Conservation (phyloP, 2,113 vertebrate genomes). For the Mormyrus lacerda region DNA sequence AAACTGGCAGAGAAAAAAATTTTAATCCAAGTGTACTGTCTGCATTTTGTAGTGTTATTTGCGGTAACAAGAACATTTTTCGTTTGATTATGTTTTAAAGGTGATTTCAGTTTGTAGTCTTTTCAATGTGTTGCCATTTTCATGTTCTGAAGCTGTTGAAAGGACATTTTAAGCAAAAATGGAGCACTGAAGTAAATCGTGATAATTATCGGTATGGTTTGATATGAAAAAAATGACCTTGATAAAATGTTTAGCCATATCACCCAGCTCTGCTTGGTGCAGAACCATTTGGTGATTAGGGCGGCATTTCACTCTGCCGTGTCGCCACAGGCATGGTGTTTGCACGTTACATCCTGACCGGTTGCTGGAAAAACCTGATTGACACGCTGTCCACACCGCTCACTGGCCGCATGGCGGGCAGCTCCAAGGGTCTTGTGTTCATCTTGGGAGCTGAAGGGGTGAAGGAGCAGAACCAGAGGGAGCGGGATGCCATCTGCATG, state of each 20-base stretch:
- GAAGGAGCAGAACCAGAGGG: slow-evolving; percentile 88
- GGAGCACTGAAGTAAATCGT: neutral
- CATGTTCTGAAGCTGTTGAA: no score
- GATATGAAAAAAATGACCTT: neutral
- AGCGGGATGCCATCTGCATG: slow-evolving; percentile 87
- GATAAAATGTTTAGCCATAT: neutral
- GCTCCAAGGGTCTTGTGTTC: slow-evolving; percentile 83
- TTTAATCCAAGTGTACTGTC: no score
- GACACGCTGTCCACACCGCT: slow-evolving; percentile 86
- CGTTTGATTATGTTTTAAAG: no score
- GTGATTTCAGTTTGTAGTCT: no score
- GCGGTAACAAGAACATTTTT: no score
- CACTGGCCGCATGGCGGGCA: slow-evolving; percentile 88
- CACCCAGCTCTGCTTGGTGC: neutral
- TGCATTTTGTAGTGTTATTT: no score
- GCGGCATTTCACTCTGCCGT: neutral
- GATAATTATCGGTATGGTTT: neutral
- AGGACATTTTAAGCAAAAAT: neutral
- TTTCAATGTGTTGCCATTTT: no score
- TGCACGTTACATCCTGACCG: slow-evolving; percentile 84
- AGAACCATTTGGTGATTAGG: neutral
- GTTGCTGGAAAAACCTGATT: slow-evolving; percentile 96
- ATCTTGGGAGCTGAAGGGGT: slow-evolving; percentile 84
- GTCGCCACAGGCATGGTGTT: slow-evolving; percentile 70
- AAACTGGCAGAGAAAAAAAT: no score